Evolutionary conservation across 2,888 invertebrate species (phyloP), one percentile per base, ranked within the genome.

Genomic region (Peribatodes rhomboidaria): DNA sequence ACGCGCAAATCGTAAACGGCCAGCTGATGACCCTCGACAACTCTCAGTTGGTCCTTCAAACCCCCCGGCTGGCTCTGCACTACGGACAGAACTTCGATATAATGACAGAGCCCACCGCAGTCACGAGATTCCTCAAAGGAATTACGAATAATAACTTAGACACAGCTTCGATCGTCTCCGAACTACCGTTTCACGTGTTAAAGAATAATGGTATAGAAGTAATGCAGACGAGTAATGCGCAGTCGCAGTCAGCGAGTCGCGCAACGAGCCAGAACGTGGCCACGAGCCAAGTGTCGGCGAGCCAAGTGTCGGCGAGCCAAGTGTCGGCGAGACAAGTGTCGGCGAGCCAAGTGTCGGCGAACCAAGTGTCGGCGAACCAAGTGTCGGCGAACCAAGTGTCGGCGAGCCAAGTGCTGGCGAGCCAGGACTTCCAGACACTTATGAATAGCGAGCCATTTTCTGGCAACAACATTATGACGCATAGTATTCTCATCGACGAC

Each of bases 61-160:
- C 59, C 0, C 70, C 70, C 0, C 41, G 46, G 1, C 11, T 69
- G 11, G 69, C 63, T 1, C 0, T 69, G 0, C 65, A 65, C 1
- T 35, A 42, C 8, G 67, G 61, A 0, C 9, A 0, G 0, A 50
- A 42, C 7, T 41, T 65, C 0, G 47, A 65, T 9, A 42, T 69
- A 0, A 4, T 71, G 3, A 13, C 49, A 0, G 65, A 71, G 0
- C 65, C 61, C 0, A 11, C 0, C 0, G 18, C 53, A 42, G 65
- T 69, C 0, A 10, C 41, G 0, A 18, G 0, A 0, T 6, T 60
- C 0, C 16, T 70, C 0, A 61, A 61, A 20, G 9, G n/a, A 0
- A 35, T 65, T 0, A 16, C 20, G 7, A 33, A 4, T 4, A 10
- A 8, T 2, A 20, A 49, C 3, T 1, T 22, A 0, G 4, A 0